A percentile compares a stretch with the other conserved stretches of the same genome.
phyloP scores from a whole-genome alignment of 2,888 invertebrate species.

The Drosophila glabriapex region DNA sequence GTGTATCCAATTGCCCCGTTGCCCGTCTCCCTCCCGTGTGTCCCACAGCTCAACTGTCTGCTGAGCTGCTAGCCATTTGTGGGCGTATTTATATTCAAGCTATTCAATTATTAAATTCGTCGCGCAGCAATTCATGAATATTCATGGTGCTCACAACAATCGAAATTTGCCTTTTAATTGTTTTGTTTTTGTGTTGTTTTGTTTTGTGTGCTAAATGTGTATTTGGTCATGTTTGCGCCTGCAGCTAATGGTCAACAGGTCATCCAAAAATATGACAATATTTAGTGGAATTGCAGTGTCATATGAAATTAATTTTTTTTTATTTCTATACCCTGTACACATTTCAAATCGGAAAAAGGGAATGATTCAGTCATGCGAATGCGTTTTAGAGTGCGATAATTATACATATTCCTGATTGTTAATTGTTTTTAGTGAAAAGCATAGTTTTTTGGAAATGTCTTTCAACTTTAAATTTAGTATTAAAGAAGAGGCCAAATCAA shows the following conservation, averaged over 20 bases:
- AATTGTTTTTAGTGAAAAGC: background rate
- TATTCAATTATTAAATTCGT: constrained; percentile 72
- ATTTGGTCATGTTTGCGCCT: constrained; percentile 8
- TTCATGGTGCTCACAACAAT: constrained; percentile 72
- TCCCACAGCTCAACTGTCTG: constrained; percentile 5
- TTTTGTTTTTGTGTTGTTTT: background rate
- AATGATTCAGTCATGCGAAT: background rate
- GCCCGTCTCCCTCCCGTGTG: background rate
- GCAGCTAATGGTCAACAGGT: constrained; percentile 47
- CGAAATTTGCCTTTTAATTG: constrained; percentile 69
- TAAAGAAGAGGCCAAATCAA: background rate
- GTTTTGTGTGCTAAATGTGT: background rate
- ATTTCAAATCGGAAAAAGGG: background rate
- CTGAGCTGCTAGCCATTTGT: constrained; percentile 44
- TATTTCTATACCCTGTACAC: background rate
- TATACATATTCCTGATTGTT: background rate
- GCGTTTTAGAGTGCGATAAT: background rate
- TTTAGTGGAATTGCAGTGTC: background rate
- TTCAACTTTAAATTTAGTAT: background rate
- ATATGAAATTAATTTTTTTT: background rate
- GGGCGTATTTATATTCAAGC: constrained; percentile 69
- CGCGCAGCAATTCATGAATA: constrained; percentile 66
- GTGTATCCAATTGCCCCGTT: background rate
- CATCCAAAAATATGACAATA: constrained; percentile 17
- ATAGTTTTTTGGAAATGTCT: background rate